These are phyloP conservation scores for Theristicus caerulescens DNA, from an alignment of 2,113 vertebrate genomes.

Conservation along the genomic window DNA sequence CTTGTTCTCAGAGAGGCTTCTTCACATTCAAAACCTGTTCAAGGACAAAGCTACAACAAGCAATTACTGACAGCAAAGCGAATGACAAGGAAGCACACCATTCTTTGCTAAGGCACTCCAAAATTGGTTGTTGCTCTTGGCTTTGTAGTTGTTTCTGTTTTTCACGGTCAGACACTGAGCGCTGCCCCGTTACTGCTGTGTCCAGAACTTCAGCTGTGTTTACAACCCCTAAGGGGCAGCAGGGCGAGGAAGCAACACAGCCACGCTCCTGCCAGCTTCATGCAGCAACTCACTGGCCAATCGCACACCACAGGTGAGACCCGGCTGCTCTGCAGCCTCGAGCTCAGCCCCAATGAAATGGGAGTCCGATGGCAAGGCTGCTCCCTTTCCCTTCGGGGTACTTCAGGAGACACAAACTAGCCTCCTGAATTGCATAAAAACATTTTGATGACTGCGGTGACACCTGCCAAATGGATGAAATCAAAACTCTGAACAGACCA, in stretches of 20 bases:
- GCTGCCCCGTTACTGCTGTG: background rate
- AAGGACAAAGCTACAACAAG: conserved; percentile 50
- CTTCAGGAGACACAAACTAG: background rate
- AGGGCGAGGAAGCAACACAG: background rate
- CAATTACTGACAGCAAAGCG: conserved; percentile 2
- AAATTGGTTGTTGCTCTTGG: background rate
- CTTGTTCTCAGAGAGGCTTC: conserved; percentile 13
- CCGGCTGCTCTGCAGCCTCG: background rate
- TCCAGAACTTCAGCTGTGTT: background rate
- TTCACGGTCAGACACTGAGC: background rate
- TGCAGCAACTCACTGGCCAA: background rate
- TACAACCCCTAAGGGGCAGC: background rate
- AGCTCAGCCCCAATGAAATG: background rate
- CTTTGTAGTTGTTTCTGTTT: background rate
- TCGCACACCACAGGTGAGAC: background rate
- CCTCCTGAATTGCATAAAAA: background rate
- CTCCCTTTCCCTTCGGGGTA: background rate
- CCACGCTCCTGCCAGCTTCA: conserved; percentile 8
- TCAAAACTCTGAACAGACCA: background rate
- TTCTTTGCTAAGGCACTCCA: background rate
- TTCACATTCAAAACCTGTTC: conserved; percentile 51
- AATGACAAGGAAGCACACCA: background rate
- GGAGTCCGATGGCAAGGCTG: background rate
- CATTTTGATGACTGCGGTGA: background rate
- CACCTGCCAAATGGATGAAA: conserved; percentile 21